Conservation (phyloP, 2,888 invertebrate species). For the Drosophila fulvimacula region DNA sequence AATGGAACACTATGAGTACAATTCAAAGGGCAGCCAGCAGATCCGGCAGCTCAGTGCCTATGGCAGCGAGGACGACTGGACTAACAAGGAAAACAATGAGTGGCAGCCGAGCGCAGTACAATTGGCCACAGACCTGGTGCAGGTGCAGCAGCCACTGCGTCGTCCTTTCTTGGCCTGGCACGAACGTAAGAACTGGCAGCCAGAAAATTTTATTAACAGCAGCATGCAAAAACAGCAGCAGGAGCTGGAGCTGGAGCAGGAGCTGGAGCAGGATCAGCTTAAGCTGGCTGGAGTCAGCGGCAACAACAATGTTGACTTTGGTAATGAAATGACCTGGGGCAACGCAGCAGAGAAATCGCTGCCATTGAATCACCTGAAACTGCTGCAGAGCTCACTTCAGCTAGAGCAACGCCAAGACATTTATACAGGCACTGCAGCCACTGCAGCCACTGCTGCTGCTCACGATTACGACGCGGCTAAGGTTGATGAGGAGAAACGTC, state of each 20-base stretch:
- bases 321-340: slow-evolving; percentile 76
- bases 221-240: slow-evolving; percentile 48
- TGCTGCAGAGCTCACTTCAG: slow-evolving; percentile 17
- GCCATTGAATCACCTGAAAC: slow-evolving; percentile 69
- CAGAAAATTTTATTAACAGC: slow-evolving; percentile 77
- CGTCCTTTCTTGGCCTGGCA: slow-evolving; percentile 42
- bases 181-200: slow-evolving; percentile 57
- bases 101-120: slow-evolving; percentile 60
- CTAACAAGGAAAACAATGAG: slow-evolving; percentile 60
- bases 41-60: slow-evolving; percentile 43
- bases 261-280: slow-evolving; percentile 33
- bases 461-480: slow-evolving; percentile 35
- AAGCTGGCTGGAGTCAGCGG: slow-evolving; percentile 29
- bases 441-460: slow-evolving; percentile 19
- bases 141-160: slow-evolving; percentile 15
- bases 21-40: slow-evolving; percentile 47
- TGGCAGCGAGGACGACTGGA: slow-evolving; percentile 11
- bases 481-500: slow-evolving; percentile 40
- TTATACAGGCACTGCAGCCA: slow-evolving; percentile 33
- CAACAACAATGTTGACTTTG: slow-evolving; percentile 71
- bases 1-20: slow-evolving; percentile 64
- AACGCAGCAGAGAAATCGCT: slow-evolving; percentile 66
- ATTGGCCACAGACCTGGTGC: slow-evolving; percentile 53
- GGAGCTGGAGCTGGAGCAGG: background rate
- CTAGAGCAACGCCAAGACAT: slow-evolving; percentile 27